Evolutionary conservation across 2,797 vertebrate genomes (phyloP).

Genomic region (Manis crassicaudata): DNA sequence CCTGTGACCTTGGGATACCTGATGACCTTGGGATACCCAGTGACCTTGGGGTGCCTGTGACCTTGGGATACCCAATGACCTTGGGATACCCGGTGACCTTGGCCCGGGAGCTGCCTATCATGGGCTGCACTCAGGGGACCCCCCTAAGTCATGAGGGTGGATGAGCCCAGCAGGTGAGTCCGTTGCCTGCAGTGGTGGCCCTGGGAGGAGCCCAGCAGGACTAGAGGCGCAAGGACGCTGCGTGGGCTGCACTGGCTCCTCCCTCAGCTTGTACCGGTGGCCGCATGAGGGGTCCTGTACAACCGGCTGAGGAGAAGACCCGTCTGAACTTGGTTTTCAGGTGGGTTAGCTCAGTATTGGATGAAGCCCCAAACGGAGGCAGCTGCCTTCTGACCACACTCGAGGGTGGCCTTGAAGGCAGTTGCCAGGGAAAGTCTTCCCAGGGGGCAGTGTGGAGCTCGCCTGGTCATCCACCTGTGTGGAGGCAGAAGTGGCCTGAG

Average conservation of each 20-base stretch:
- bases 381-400: neutral
- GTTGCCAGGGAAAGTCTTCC: neutral
- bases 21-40: too few relatives aligned
- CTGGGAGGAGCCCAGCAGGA: neutral
- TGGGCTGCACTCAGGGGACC: neutral
- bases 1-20: neutral
- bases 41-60: too few relatives aligned
- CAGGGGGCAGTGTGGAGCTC: neutral
- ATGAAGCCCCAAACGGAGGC: neutral
- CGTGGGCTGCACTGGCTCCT: neutral
- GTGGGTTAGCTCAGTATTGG: neutral
- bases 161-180: too few relatives aligned
- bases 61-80: neutral
- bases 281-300: neutral
- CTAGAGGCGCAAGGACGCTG: neutral
- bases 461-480: neutral
- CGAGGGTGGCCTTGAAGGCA: too few relatives aligned
- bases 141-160: neutral
- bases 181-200: rapidly evolving
- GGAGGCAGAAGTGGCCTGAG: neutral
- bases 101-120: neutral
- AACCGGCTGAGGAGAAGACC: neutral
- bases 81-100: neutral
- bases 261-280: neutral
- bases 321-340: neutral